Evolutionary conservation across 2,888 invertebrate genomes (phyloP).

Genomic region (Mimas tiliae): DNA sequence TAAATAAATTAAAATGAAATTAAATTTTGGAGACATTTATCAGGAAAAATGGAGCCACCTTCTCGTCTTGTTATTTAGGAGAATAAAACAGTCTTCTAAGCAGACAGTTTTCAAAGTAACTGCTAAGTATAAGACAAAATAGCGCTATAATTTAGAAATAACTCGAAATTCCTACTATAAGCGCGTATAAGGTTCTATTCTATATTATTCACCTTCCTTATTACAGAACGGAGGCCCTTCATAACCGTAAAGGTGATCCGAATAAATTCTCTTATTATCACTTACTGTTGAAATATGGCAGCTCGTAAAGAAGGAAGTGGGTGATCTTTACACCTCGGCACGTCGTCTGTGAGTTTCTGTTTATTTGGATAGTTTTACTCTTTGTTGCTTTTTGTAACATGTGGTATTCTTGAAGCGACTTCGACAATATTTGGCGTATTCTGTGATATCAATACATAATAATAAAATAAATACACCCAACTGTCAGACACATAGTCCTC

Average conservation of each 20-base stretch:
- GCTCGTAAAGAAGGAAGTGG: constrained; percentile 5
- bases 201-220: neutral
- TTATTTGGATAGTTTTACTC: neutral
- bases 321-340: constrained; percentile 8
- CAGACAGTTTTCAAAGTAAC: neutral
- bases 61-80: too few relatives aligned
- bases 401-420: too few relatives aligned
- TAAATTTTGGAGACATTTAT: too few relatives aligned
- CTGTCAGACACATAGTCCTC: too few relatives aligned
- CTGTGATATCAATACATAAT: too few relatives aligned
- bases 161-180: neutral
- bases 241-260: constrained; percentile 18
- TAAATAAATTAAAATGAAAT: too few relatives aligned
- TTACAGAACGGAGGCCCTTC: constrained; percentile 2
- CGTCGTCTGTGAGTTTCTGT: neutral
- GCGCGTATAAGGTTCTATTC: neutral
- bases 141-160: neutral
- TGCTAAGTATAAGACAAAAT: neutral
- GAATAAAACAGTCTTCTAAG: too few relatives aligned
- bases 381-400: neutral
- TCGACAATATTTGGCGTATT: too few relatives aligned
- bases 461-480: too few relatives aligned
- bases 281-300: constrained; percentile 10
- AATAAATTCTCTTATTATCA: constrained; percentile 9
- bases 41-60: too few relatives aligned